Conservation (phyloP, 2,113 vertebrate species). For the Lampris incognitus region DNA sequence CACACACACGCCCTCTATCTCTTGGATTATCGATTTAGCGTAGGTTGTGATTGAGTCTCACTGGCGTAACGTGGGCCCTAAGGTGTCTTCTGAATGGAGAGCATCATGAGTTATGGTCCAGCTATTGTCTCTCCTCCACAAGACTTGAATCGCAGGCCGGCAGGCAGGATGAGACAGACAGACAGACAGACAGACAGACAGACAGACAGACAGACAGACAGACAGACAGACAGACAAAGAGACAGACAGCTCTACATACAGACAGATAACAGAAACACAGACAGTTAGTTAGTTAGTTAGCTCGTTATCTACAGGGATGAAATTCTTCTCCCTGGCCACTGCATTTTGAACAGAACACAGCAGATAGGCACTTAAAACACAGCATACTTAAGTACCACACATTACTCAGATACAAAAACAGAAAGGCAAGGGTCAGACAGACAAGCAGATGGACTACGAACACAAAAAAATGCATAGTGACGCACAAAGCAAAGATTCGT, state of each 20-base stretch:
- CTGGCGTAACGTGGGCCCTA: conserved; percentile 79
- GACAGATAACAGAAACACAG: background rate
- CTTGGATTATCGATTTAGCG: conserved; percentile 81
- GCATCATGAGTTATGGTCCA: conserved; percentile 83
- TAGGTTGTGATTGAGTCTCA: conserved; percentile 83
- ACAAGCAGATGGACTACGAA: no score
- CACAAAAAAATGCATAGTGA: no score
- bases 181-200: conserved; percentile 40
- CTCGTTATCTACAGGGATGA: no score
- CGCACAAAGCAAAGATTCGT: no score
- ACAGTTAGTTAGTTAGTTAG: background rate
- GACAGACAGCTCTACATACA: background rate
- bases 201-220: conserved; percentile 25
- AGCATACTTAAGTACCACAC: no score
- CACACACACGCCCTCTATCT: conserved; percentile 71
- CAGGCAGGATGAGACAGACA: background rate
- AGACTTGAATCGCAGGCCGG: conserved; percentile 59
- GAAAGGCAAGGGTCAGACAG: no score
- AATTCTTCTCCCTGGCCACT: no score
- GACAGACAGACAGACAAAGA: background rate
- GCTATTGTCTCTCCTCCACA: conserved; percentile 78
- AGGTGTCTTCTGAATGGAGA: conserved; percentile 82
- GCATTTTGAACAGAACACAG: no score
- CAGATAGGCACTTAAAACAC: no score
- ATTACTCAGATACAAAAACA: no score